Conservation (phyloP, 1,140 invertebrate genomes). For the Chironomus striatipennis region DNA sequence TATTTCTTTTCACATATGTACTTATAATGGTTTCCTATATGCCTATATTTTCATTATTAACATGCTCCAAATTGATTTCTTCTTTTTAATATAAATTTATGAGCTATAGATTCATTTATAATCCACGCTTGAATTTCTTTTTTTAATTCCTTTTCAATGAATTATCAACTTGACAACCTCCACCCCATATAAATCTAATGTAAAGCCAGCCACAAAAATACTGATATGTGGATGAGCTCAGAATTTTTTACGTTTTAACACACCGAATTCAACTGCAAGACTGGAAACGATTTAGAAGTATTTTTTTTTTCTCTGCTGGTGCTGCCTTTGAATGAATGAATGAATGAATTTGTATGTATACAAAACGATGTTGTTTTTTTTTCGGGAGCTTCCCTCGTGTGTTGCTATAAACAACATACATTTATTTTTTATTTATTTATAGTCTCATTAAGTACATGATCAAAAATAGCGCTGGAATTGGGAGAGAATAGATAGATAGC, state of each 20-base stretch:
- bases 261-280: background rate
- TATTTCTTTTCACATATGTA: background rate
- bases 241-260: background rate
- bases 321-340: background rate
- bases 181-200: background rate
- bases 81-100: background rate
- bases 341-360: background rate
- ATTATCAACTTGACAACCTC: background rate
- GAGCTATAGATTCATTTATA: background rate
- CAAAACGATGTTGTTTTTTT: background rate
- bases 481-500: no score
- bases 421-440: background rate
- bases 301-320: background rate
- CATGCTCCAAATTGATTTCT: background rate
- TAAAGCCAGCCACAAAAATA: background rate
- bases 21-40: background rate
- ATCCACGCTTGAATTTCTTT: background rate
- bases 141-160: background rate
- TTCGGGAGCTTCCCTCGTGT: background rate
- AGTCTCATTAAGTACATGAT: constrained; percentile 28
- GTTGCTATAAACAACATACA: background rate
- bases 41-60: background rate
- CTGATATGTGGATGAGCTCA: background rate
- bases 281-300: background rate
- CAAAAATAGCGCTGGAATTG: no score